Percentiles rank a stretch among this genome's conserved stretches.
Conservation (phyloP, 2,797 vertebrate genomes). For the Chelon labrosus region DNA sequence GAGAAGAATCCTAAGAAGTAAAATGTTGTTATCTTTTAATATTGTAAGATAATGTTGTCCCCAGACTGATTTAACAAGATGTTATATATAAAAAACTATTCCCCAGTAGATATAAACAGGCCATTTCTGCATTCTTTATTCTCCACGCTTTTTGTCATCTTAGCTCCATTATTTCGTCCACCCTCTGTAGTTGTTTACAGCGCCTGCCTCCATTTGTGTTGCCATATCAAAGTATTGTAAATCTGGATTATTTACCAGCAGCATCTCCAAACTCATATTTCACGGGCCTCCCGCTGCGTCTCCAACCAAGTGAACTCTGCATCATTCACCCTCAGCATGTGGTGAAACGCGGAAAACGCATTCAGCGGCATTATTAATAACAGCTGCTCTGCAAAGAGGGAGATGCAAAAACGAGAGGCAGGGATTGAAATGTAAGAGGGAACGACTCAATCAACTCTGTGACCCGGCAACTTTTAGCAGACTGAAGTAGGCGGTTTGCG, state of each 20-base stretch:
- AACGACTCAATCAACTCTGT: conserved; percentile 37
- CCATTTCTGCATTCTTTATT: conserved; percentile 2
- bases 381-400: conserved; percentile 46
- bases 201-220: conserved; percentile 41
- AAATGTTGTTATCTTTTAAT: conserved; percentile 11
- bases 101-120: background rate
- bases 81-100: too few relatives aligned
- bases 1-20: background rate
- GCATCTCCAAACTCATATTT: conserved; percentile 56
- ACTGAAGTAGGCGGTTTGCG: conserved; percentile 23
- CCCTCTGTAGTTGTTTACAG: conserved; percentile 49
- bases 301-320: conserved; percentile 60
- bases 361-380: conserved; percentile 60
- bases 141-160: conserved; percentile 14
- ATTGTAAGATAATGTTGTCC: conserved; percentile 5
- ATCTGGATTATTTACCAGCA: conserved; percentile 58
- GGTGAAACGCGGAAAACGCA: conserved; percentile 52
- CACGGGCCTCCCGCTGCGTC: conserved; percentile 59
- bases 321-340: conserved; percentile 71
- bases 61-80: too few relatives aligned
- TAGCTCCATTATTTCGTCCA: conserved; percentile 28
- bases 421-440: conserved; percentile 10
- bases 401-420: conserved; percentile 5
- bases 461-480: conserved; percentile 13
- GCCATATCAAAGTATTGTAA: conserved; percentile 51